Evolutionary conservation across 2,888 invertebrate genomes (phyloP).

Genomic region (Dascillus cervinus): DNA sequence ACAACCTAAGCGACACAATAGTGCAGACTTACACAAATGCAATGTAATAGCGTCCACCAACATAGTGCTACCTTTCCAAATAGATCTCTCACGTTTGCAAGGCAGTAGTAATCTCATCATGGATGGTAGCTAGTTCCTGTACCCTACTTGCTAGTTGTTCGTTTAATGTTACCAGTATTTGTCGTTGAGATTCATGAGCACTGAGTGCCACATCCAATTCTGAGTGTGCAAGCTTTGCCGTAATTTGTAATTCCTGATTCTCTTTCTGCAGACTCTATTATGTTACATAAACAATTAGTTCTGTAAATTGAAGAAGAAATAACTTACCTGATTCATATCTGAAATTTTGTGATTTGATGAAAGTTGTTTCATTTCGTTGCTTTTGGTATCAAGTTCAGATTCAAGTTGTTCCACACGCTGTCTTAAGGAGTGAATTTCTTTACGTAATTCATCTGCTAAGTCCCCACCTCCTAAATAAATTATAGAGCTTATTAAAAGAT

Average conservation of each 20-base stretch:
- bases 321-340: constrained; percentile 26
- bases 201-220: constrained; percentile 72
- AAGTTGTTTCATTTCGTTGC: constrained; percentile 67
- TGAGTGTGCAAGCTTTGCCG: constrained; percentile 67
- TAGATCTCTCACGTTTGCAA: constrained; percentile 51
- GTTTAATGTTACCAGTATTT: constrained; percentile 73
- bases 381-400: constrained; percentile 73
- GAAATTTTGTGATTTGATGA: constrained; percentile 37
- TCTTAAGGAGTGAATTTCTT: constrained; percentile 63
- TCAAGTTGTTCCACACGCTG: constrained; percentile 78
- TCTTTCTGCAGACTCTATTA: constrained; percentile 53
- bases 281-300: constrained; percentile 3
- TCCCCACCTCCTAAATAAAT: constrained; percentile 49
- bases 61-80: constrained; percentile 5
- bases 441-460: constrained; percentile 68
- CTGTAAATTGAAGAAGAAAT: too few species aligned
- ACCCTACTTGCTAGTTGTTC: constrained; percentile 75
- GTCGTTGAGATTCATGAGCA: constrained; percentile 74
- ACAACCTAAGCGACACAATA: too few species aligned
- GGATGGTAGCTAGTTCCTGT: constrained; percentile 72
- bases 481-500: too few species aligned
- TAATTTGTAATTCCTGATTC: constrained; percentile 57
- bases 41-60: constrained; percentile 6
- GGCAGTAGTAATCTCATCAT: constrained; percentile 76
- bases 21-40: constrained; percentile 8